Evolutionary conservation across 2,797 vertebrate species (phyloP).

Genomic region (Silurus lanzhouensis): DNA sequence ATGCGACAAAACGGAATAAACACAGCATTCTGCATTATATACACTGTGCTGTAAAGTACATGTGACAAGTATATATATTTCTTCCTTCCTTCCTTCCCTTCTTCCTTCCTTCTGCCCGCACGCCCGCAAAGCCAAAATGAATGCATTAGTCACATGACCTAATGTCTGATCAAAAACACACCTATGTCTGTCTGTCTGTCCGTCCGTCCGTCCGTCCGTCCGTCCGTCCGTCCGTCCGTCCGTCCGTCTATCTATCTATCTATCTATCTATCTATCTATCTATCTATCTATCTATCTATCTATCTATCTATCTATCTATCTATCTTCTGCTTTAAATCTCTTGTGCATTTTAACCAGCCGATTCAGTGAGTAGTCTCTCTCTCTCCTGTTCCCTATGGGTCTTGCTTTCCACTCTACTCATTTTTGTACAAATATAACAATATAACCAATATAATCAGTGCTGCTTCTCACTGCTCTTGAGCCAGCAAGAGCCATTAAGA

Average conservation of each 20-base stretch:
- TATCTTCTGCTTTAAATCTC: not conserved
- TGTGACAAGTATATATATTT: too few species aligned
- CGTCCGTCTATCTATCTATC: too few species aligned
- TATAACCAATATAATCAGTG: not conserved
- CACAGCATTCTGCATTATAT: not conserved
- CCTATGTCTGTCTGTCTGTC: too few species aligned
- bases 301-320: too few species aligned
- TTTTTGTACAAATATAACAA: not conserved
- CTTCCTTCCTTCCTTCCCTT: too few species aligned
- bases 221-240: fast-evolving
- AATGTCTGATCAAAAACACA: too few species aligned
- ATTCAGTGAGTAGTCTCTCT: not conserved
- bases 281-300: too few species aligned
- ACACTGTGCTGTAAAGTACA: too few species aligned
- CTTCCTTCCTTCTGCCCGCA: too few species aligned
- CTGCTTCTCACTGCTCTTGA: not conserved
- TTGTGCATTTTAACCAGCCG: not conserved
- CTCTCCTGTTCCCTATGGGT: not conserved
- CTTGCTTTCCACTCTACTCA: not conserved
- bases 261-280: too few species aligned
- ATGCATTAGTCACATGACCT: not conserved
- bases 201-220: too few species aligned
- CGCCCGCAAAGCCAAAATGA: not conserved
- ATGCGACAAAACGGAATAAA: not conserved
- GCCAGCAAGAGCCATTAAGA: not conserved